phyloP scores from a whole-genome alignment of 1,140 invertebrate genomes.

The Bombus cullumanus region DNA sequence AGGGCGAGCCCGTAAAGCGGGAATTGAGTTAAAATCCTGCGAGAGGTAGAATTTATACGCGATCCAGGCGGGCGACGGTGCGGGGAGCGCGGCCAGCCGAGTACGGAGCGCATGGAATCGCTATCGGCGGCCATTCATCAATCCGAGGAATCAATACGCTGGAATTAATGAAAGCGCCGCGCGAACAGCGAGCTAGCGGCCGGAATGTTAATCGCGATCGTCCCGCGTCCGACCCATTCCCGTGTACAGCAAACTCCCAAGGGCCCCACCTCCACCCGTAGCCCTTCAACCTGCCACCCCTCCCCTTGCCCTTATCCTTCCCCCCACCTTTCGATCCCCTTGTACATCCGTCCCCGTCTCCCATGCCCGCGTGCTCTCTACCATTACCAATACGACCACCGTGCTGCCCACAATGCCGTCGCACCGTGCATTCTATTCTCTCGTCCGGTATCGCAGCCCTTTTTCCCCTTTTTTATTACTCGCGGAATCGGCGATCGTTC shows the following conservation, averaged over 20 bases:
- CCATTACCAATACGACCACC: slow-evolving; percentile 57
- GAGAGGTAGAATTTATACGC: slow-evolving; percentile 78
- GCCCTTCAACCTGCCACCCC: slow-evolving; percentile 53
- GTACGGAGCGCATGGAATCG: slow-evolving; percentile 80
- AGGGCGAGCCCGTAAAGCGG: slow-evolving; percentile 59
- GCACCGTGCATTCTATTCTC: slow-evolving; percentile 53
- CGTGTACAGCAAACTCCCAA: slow-evolving; percentile 80
- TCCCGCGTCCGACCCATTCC: slow-evolving; percentile 79
- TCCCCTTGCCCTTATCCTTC: slow-evolving; percentile 42
- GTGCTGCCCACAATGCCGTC: slow-evolving; percentile 42
- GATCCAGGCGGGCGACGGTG: slow-evolving; percentile 34
- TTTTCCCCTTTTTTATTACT: background rate
- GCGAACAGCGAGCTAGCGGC: slow-evolving; percentile 83
- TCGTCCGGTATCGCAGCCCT: slow-evolving; percentile 32
- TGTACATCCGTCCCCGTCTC: slow-evolving; percentile 56
- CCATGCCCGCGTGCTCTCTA: slow-evolving; percentile 40
- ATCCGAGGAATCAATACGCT: slow-evolving; percentile 83
- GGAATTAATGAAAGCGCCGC: slow-evolving; percentile 84
- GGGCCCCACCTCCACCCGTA: slow-evolving; percentile 69
- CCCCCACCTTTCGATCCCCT: slow-evolving; percentile 14
- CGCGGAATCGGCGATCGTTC: background rate
- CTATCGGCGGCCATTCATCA: slow-evolving; percentile 84
- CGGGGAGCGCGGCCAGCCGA: slow-evolving; percentile 63
- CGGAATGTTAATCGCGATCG: slow-evolving; percentile 84
- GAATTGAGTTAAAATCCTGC: slow-evolving; percentile 78